Evolutionary conservation across 2,888 invertebrate genomes (phyloP).

Genomic region (Drosophila helvetica): DNA sequence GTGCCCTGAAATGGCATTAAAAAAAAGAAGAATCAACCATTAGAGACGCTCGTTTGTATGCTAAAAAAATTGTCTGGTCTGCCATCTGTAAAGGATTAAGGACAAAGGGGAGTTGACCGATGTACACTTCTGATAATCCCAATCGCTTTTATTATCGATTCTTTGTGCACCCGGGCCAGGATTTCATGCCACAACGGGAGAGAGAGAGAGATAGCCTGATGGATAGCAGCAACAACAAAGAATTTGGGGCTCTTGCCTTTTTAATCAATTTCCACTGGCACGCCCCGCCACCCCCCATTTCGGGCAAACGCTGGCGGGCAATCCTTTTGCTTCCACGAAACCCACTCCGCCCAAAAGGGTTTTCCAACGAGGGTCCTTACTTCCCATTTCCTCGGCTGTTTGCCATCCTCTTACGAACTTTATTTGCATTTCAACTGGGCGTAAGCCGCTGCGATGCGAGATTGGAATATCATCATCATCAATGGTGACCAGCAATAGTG

Average conservation of each 20-base stretch:
- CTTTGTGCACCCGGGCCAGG: conserved; percentile 28
- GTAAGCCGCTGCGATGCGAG: neutral
- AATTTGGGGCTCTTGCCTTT: conserved; percentile 57
- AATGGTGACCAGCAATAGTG: neutral
- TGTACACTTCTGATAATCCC: conserved; percentile 40
- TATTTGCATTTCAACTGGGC: conserved; percentile 14
- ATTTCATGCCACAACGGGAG: conserved; percentile 28
- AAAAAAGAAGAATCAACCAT: conserved; percentile 31
- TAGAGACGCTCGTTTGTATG: conserved; percentile 31
- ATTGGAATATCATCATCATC: neutral
- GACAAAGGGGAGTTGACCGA: conserved; percentile 35
- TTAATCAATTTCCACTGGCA: conserved; percentile 73
- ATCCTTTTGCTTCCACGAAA: conserved; percentile 52
- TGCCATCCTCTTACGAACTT: conserved; percentile 25
- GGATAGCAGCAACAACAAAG: conserved; percentile 39
- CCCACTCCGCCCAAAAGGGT: conserved; percentile 37
- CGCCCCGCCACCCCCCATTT: conserved; percentile 10
- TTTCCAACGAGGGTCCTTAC: conserved; percentile 38
- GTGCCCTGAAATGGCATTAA: conserved; percentile 81
- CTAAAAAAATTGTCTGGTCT: too few relatives aligned
- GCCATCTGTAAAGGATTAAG: conserved; percentile 11
- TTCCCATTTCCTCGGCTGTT: conserved; percentile 24
- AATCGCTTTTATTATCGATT: conserved; percentile 57
- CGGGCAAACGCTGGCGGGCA: conserved; percentile 43
- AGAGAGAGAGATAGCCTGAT: neutral